These are phyloP conservation scores for Byasa hedistus DNA, from an alignment of 2,888 invertebrate species.

Conservation along the genomic window DNA sequence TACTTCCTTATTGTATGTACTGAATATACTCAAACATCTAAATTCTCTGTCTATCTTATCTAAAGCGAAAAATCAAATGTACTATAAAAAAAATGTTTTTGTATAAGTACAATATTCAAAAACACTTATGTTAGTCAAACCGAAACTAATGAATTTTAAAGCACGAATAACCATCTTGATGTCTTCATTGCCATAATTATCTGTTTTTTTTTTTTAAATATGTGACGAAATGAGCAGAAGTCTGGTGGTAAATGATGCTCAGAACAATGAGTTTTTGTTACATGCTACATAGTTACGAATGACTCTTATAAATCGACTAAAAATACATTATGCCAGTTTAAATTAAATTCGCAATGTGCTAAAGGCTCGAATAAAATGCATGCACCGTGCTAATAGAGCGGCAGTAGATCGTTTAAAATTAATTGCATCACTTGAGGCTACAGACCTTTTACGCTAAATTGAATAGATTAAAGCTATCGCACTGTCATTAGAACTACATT, in stretches of 20 bases:
- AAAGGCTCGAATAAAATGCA: neutral
- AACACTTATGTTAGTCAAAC: too few species aligned
- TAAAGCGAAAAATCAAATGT: too few species aligned
- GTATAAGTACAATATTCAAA: too few species aligned
- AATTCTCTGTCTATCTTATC: too few species aligned
- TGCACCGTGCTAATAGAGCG: slow-evolving; percentile 3
- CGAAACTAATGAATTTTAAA: too few species aligned
- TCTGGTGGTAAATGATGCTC: neutral
- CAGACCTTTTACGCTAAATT: slow-evolving; percentile 9
- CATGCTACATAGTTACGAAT: neutral
- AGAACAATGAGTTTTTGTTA: neutral
- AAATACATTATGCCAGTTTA: neutral
- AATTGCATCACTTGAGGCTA: slow-evolving; percentile 9
- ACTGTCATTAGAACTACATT: slow-evolving; percentile 1
- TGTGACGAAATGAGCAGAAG: neutral
- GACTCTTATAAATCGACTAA: neutral
- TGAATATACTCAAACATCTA: too few species aligned
- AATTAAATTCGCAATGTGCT: neutral
- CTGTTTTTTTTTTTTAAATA: too few species aligned
- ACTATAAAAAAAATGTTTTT: too few species aligned
- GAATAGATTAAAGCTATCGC: slow-evolving; percentile 7
- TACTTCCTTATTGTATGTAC: too few species aligned
- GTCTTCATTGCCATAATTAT: too few species aligned
- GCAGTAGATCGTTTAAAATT: slow-evolving; percentile 9
- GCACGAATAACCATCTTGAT: too few species aligned